A percentile compares a stretch with the other conserved stretches of the same genome.
These are phyloP conservation scores for Arizona elegans DNA, from an alignment of 2,113 vertebrate species.

Conservation along the genomic window DNA sequence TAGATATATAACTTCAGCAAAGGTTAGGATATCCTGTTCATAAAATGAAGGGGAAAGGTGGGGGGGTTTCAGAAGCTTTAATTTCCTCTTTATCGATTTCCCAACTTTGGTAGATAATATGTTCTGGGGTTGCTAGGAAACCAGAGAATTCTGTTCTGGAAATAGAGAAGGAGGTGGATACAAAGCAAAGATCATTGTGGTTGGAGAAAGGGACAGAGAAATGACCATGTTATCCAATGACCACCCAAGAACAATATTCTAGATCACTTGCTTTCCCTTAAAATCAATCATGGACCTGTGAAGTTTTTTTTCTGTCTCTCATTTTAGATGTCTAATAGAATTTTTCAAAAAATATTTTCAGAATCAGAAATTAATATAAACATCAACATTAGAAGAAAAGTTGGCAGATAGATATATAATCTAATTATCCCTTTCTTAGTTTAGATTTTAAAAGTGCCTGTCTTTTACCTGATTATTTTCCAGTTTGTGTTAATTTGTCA, in stretches of 20 bases:
- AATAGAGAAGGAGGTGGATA: background rate
- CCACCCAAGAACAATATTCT: background rate
- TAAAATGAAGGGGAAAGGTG: background rate
- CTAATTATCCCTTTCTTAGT: background rate
- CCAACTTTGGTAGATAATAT: background rate
- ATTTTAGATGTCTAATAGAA: background rate
- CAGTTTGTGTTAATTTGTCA: background rate
- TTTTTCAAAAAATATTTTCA: background rate
- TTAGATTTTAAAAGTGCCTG: background rate
- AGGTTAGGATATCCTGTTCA: background rate
- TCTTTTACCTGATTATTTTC: background rate
- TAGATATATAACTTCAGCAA: background rate
- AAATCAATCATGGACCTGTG: background rate
- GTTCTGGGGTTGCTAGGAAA: conserved; percentile 20
- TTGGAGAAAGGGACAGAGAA: background rate
- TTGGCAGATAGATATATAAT: background rate
- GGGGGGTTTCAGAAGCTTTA: background rate
- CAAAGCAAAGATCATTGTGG: background rate
- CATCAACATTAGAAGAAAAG: background rate
- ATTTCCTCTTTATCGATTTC: background rate
- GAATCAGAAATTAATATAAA: background rate
- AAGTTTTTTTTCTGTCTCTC: background rate
- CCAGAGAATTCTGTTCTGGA: background rate
- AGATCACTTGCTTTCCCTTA: background rate
- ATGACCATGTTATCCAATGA: background rate